phyloP scores from a whole-genome alignment of 2,797 vertebrate genomes.

The Epinephelus awoara region DNA sequence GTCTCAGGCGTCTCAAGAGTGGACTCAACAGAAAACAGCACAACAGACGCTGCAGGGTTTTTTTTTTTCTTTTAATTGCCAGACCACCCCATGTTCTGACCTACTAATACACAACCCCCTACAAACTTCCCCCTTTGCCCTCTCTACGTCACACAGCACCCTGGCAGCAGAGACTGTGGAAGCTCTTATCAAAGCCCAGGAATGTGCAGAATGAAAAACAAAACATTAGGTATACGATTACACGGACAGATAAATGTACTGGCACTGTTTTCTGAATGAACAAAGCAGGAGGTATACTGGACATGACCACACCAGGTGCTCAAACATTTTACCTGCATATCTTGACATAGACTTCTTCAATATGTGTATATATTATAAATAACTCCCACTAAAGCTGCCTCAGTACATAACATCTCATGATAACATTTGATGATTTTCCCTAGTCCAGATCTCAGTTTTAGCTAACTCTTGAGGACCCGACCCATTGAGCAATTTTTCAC shows the following conservation, averaged over 20 bases:
- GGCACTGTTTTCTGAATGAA: constrained; percentile 27
- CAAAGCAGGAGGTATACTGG: not conserved
- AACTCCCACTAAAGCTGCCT: not conserved
- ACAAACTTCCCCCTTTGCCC: constrained; percentile 24
- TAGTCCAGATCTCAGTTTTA: not conserved
- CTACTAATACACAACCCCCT: constrained; percentile 9
- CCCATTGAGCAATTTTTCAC: not conserved
- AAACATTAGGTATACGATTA: constrained; percentile 50
- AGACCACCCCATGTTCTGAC: not conserved
- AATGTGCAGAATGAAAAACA: constrained; percentile 76
- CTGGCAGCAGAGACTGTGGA: constrained; percentile 58
- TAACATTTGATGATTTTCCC: too few species aligned
- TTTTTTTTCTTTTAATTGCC: not conserved
- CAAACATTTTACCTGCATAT: not conserved
- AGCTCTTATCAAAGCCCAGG: constrained; percentile 66
- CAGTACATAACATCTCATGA: not conserved
- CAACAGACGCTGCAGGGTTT: not conserved
- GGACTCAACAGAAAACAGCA: constrained; percentile 36
- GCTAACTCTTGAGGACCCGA: not conserved
- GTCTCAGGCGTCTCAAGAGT: not conserved
- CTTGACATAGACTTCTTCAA: not conserved
- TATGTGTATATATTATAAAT: not conserved
- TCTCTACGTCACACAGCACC: constrained; percentile 47
- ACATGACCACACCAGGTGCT: not conserved
- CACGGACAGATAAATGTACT: constrained; percentile 45